phyloP scores from a whole-genome alignment of 2,113 vertebrate species.

The Nymphicus hollandicus region DNA sequence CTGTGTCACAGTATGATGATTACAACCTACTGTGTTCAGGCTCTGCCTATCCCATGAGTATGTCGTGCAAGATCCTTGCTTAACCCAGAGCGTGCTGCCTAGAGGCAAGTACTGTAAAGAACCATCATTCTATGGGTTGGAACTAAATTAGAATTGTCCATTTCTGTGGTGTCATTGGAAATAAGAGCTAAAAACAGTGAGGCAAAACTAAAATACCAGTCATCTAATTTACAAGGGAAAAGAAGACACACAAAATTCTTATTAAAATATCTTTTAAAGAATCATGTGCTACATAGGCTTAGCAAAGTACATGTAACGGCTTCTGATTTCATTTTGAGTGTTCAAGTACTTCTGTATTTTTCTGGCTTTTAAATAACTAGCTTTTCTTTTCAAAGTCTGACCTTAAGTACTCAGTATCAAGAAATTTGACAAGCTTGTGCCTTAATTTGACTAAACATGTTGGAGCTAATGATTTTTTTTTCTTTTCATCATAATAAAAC shows the following conservation, averaged over 20 bases:
- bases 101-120: not conserved
- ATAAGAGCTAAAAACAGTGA: not conserved
- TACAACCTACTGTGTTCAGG: not conserved
- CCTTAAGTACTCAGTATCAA: not conserved
- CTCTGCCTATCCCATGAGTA: fast-evolving
- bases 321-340: not conserved
- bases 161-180: not conserved
- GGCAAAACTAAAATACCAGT: not conserved
- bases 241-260: not conserved
- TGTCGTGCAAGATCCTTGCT: fast-evolving
- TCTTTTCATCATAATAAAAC: not conserved
- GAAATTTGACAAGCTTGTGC: not conserved
- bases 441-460: constrained; percentile 30
- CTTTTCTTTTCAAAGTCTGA: not conserved
- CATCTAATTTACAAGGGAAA: not conserved
- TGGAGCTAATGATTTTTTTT: not conserved
- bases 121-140: not conserved
- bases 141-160: not conserved
- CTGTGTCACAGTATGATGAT: not conserved
- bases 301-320: not conserved
- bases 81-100: not conserved
- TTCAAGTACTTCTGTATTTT: not conserved
- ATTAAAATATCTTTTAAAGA: not conserved
- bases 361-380: not conserved
- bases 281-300: not conserved